Base-by-base conservation (phyloP, 1,140 invertebrate species). In the Drosophila sulfurigaster region DNA sequence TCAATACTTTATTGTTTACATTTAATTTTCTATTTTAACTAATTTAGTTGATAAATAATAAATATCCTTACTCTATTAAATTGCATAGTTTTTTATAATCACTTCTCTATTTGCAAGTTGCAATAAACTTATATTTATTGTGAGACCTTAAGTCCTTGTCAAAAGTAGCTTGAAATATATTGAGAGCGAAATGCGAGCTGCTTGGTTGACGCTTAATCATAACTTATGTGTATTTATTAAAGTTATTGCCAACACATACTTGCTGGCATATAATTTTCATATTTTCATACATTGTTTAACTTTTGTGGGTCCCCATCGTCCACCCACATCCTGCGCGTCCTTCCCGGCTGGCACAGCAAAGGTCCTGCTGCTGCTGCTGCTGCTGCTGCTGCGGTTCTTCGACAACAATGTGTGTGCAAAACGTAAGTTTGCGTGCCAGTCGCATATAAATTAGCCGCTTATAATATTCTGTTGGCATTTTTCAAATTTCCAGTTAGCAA, bases 401-500 rank as follows among this genome's bases (percentile, higher is more conserved):
- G 67, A 62, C 69, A 87, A 82, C 82, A 87, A 87, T 88, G 83
- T 88, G 83, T 88, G 83, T 88, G 86, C 85, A 88, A 85, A 89
- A 89, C 85, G 85, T 88, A 89, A 85, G 85, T 88, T 88, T 83
- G 85, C 85, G 85, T 88, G 85, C 85, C 82, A 74, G 78, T 49
- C 70, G 85, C 85, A 88, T 88, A 88, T 88, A 88, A 88, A 88
- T 88, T 88, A 88, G 85, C 77, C 85, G 85, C 85, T 90, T 85
- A 89, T 85, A 90, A 89, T 89, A 89, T 89, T 90, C 85, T 89
- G 82, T 89, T 89, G 85, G 85, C 86, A 89, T 89, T 89, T 89
- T 85, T 89, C 72, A 79, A 88, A 89, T 89, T 85, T 86, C 75
- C 86, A 89, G 81, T 87, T 87, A 48, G 79, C 79, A 76, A 87